These are phyloP conservation scores for Autographa gamma DNA, from an alignment of 2,888 invertebrate species.

Conservation along the genomic window DNA sequence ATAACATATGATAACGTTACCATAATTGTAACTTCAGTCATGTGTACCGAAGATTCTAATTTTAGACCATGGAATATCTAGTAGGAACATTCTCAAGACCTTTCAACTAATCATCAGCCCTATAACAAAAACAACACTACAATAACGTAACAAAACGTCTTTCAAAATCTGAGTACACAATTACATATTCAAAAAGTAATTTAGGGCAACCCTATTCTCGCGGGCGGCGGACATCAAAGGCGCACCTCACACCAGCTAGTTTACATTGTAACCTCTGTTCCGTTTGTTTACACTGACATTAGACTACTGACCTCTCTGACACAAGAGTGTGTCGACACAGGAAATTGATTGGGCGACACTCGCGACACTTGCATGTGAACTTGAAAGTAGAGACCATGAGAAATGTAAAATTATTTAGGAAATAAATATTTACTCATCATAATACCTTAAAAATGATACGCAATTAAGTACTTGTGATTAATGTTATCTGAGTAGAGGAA, in stretches of 20 bases:
- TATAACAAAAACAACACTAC: neutral
- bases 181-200: constrained; percentile 10
- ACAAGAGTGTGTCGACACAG: constrained; percentile 59
- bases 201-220: constrained; percentile 70
- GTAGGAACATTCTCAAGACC: neutral
- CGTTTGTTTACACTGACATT: constrained; percentile 76
- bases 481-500: neutral
- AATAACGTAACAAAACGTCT: neutral
- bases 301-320: constrained; percentile 76
- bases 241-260: constrained; percentile 76
- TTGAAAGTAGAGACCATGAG: constrained; percentile 21
- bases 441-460: too few relatives aligned
- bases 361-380: constrained; percentile 29
- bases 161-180: neutral
- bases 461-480: too few relatives aligned
- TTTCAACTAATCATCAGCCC: neutral
- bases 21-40: too few relatives aligned
- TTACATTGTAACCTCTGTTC: constrained; percentile 83
- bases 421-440: too few relatives aligned
- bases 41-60: too few relatives aligned
- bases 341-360: constrained; percentile 71
- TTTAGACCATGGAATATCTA: too few relatives aligned
- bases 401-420: neutral
- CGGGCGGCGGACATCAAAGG: constrained; percentile 80
- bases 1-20: too few relatives aligned